Evolutionary conservation across 2,797 vertebrate species (phyloP), one percentile per base, ranked within the genome.

Genomic region (Hippopotamyrus pictus): DNA sequence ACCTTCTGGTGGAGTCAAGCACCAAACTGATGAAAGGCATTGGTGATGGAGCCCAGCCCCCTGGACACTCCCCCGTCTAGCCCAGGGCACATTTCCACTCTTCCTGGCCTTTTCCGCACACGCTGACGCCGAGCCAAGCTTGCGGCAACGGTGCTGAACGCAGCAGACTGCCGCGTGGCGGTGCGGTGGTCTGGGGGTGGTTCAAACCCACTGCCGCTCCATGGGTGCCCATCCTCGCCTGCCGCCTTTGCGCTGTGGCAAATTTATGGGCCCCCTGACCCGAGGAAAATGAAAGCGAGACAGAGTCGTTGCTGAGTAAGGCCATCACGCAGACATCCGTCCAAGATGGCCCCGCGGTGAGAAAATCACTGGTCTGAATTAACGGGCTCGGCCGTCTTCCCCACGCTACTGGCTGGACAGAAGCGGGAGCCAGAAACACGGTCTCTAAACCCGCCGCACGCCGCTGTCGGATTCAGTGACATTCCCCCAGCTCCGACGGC

Each of bases 121-220:
- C 41, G 87, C 59, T 88, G 88, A 88, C 59, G 50, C 37, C 54
- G 46, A 37, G 44, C 62, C 41, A 89, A 84, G 69, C 89, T 53
- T 84, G 88, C n/a, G 57, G 48, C 87, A 44, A 86, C 87, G 59
- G 41, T 91, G 92, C 90, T 92, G 91, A 92, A 91, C 48, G 53
- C 91, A 90, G 90, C 90, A 91, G 73, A 29, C 37, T 59, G 88
- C 90, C 85, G 88, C 90, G 86, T 82, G 86, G 73, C 29, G 44
- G 88, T 57, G 91, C 33, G 89, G 88, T 46, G 76, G 22, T 57
- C 73, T 41, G 22, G 37, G 29, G 44, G 37, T 57, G 82, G 25
- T 17, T 33, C 33, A 53, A 46, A 33, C 48, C 46, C 69, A 3
- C 33, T 14, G 17, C 8, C 14, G 44, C 41, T 17, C 25, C 3